Percentiles rank a stretch among this genome's conserved stretches.
phyloP scores from a whole-genome alignment of 2,113 vertebrate genomes.

The Periophthalmodon schlosseri region DNA sequence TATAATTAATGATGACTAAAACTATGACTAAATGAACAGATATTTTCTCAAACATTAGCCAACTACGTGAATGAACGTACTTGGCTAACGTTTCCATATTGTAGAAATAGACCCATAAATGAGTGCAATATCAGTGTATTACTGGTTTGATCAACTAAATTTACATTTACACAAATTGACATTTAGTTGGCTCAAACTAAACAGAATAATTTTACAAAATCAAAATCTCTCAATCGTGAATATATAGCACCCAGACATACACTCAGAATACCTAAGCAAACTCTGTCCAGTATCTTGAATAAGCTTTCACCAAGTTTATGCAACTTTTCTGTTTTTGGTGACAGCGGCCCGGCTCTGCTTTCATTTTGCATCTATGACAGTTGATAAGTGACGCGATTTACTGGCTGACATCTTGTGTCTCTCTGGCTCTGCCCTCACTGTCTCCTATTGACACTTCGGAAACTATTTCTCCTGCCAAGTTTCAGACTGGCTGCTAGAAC shows the following conservation, averaged over 20 bases:
- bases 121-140: neutral
- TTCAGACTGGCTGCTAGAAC: neutral
- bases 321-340: neutral
- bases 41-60: too few relatives aligned
- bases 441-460: conserved; percentile 2
- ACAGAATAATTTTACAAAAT: neutral
- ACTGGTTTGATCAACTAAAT: too few relatives aligned
- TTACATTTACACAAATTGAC: too few relatives aligned
- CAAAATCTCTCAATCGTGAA: neutral
- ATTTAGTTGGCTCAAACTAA: too few relatives aligned
- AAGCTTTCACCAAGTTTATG: neutral
- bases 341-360: neutral
- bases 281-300: neutral
- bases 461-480: neutral
- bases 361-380: neutral
- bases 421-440: conserved; percentile 1
- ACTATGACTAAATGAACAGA: too few relatives aligned
- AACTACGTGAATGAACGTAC: too few relatives aligned
- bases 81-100: neutral
- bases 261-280: neutral
- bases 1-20: too few relatives aligned
- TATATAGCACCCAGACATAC: neutral
- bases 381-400: neutral
- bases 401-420: conserved; percentile 6
- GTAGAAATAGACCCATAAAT: too few relatives aligned